Evolutionary conservation across 2,888 invertebrate genomes (phyloP), one percentile per base, ranked within the genome.

Genomic region (Caenorhabditis sulstoni): DNA sequence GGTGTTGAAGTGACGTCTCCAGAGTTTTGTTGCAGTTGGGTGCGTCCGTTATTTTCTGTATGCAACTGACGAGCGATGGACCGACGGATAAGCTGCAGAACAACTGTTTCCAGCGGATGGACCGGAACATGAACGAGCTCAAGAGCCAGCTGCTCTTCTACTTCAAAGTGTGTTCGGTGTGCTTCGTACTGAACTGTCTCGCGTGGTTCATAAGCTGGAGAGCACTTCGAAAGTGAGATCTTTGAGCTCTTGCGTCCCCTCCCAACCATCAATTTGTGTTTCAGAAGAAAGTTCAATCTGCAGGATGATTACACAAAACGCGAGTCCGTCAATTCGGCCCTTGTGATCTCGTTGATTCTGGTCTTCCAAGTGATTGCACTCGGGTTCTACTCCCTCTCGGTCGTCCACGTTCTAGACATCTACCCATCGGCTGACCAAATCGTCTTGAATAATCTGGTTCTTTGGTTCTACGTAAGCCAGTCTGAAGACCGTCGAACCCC

Each of bases 381-480:
- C 20, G 47, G 29, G 5, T 44, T 35, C 35, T 66, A 66, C 47
- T 57, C 66, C 0, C 2, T 47, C 11, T 55, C 55, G 8, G 18
- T 57, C 14, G 35, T 37, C 7, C 47, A 47, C 29, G 8, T 66
- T 0, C 9, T 66, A 1, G 12, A 66, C 5, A 29, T 55, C n/a
- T 47, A 47, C 20, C 20, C 35, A 9, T 16, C 11, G 7, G 18
- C 57, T 11, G 47, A 57, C 7, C 41, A 45, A 12, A 14, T 35
- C 9, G 35, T 57, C 47, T 2, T 22, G 35, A 22, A 35, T 9
- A 47, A 47, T 22, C 14, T 44, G 7, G 52, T 66, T 8, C 66
- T 66, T 16, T 66, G 57, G 55, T 47, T 44, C 14, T 66, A 66
- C 16, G 66, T 66, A 23, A 57, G 55, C n/a, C n/a, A n/a, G n/a